phyloP scores from a whole-genome alignment of 1,140 invertebrate species.

The Nephila pilipes region DNA sequence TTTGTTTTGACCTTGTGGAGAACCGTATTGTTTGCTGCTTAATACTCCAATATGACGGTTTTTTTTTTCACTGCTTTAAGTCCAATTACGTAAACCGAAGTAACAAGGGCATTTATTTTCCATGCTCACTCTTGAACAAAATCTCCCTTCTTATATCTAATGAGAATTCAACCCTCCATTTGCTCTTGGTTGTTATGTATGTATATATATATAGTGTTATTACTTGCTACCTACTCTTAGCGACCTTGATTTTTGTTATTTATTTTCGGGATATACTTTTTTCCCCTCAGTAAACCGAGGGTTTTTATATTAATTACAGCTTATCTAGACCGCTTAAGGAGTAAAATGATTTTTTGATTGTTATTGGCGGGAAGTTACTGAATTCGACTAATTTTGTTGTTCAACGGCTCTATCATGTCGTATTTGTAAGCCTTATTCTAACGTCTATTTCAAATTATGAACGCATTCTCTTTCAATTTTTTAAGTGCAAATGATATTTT shows the following conservation, averaged over 20 bases:
- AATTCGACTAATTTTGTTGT: constrained; percentile 8
- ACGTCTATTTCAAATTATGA: constrained; percentile 32
- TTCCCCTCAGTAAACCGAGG: constrained; percentile 12
- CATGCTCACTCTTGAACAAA: constrained; percentile 65
- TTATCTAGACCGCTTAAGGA: constrained; percentile 56
- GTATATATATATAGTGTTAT: background rate
- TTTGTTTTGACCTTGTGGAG: constrained; percentile 62
- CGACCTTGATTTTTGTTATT: constrained; percentile 64
- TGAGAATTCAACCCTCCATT: constrained; percentile 48
- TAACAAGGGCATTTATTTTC: constrained; percentile 75
- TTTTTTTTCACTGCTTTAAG: constrained; percentile 53
- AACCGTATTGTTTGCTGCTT: constrained; percentile 37
- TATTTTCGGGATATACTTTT: background rate
- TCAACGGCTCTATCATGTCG: background rate
- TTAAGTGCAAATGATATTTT: constrained; percentile 53
- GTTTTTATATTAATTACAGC: constrained; percentile 69
- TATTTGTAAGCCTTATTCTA: background rate
- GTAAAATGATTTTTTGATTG: constrained; percentile 73
- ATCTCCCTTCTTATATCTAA: constrained; percentile 57
- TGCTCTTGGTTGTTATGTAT: constrained; percentile 25
- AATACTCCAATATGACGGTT: constrained; percentile 22
- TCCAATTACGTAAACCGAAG: constrained; percentile 72
- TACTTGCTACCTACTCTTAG: background rate
- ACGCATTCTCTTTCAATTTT: background rate
- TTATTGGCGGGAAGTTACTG: constrained; percentile 15